Evolutionary conservation across 2,888 invertebrate species (phyloP).

Genomic region (Pteria penguin): DNA sequence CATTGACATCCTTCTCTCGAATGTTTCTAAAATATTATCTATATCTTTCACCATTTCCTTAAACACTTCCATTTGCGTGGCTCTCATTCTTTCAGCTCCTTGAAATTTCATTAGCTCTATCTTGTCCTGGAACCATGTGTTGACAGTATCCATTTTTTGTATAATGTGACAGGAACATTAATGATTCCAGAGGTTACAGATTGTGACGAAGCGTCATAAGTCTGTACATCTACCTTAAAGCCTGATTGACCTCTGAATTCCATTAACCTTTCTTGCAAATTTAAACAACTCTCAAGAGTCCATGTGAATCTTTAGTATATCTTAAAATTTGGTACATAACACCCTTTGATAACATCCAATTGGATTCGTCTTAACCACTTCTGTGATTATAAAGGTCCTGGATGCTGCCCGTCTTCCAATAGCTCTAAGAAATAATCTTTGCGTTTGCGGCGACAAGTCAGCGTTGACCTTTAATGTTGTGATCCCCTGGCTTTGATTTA

Average conservation of each 20-base stretch:
- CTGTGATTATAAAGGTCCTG: neutral
- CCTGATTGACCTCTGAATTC: neutral
- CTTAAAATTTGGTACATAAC: neutral
- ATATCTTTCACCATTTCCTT: neutral
- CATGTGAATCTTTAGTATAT: neutral
- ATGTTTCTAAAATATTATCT: neutral
- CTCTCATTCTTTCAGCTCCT: neutral
- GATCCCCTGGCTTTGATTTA: neutral
- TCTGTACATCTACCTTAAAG: neutral
- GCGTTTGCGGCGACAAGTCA: neutral
- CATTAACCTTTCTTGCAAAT: neutral
- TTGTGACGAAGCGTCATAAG: neutral
- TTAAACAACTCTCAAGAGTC: conserved; percentile 1
- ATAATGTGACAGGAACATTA: neutral
- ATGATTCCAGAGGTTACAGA: neutral
- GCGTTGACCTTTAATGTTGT: neutral
- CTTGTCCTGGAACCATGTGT: neutral
- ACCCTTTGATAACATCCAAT: conserved; percentile 13
- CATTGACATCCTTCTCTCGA: neutral
- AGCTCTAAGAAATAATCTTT: neutral
- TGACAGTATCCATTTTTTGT: neutral
- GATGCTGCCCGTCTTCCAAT: conserved; percentile 14
- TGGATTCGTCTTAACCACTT: conserved; percentile 11
- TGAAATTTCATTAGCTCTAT: neutral
- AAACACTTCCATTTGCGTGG: neutral